phyloP scores from a whole-genome alignment of 2,888 invertebrate genomes.

The Autographa pulchrina region DNA sequence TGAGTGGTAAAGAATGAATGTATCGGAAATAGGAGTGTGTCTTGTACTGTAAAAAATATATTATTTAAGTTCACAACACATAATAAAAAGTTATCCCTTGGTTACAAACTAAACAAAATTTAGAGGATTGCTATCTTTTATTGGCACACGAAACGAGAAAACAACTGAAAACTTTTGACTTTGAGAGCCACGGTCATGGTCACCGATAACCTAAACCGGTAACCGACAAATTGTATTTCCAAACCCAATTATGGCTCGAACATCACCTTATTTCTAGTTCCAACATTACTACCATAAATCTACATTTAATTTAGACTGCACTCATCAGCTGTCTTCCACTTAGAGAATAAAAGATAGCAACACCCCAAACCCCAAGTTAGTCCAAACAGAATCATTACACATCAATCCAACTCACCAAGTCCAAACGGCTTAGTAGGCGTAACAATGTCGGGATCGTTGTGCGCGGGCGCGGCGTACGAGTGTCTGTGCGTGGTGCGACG shows the following conservation, averaged over 20 bases:
- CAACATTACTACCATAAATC: too few species aligned
- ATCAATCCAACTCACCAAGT: conserved; percentile 91
- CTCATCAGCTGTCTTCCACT: background rate
- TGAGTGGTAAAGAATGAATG: conserved; percentile 67
- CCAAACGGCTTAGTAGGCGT: conserved; percentile 94
- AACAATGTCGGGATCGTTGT: conserved; percentile 87
- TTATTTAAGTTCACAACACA: conserved; percentile 54
- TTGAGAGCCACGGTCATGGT: too few species aligned
- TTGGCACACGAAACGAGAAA: background rate
- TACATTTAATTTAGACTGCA: too few species aligned
- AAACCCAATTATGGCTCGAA: too few species aligned
- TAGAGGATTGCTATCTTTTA: background rate
- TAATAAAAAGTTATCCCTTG: conserved; percentile 10
- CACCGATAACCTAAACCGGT: too few species aligned
- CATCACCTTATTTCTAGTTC: too few species aligned
- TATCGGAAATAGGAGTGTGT: conserved; percentile 70
- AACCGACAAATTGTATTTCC: too few species aligned
- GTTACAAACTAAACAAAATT: background rate
- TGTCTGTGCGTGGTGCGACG: conserved; percentile 82
- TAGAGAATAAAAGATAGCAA: background rate
- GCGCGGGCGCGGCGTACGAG: conserved; percentile 89
- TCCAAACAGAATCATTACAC: background rate
- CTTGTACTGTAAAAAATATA: conserved; percentile 67
- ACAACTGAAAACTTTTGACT: background rate
- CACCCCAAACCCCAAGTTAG: background rate